phyloP scores from a whole-genome alignment of 2,797 vertebrate genomes.

The Cottoperca gobio region DNA sequence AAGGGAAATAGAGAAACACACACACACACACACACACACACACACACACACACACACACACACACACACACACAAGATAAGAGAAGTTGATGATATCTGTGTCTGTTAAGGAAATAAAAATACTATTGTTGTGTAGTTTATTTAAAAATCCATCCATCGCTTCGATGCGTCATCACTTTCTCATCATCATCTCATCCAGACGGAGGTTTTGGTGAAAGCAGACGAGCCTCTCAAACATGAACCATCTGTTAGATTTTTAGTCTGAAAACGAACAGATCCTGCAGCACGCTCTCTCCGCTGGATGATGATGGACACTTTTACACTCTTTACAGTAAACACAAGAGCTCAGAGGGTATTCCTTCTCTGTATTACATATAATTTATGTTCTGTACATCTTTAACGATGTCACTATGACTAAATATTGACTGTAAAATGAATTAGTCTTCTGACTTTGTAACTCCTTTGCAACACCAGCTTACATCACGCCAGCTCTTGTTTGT shows the following conservation, averaged over 20 bases:
- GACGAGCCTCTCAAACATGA: conserved; percentile 39
- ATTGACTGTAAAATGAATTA: not conserved
- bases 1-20: not conserved
- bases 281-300: not conserved
- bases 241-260: conserved; percentile 49
- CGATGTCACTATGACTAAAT: conserved; percentile 2
- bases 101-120: not conserved
- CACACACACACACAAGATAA: not conserved
- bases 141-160: not conserved
- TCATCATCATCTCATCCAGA: conserved; percentile 1
- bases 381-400: not conserved
- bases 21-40: not conserved
- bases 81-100: conserved; percentile 9
- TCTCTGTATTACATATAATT: not conserved
- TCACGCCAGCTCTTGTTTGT: conserved; percentile 14
- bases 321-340: conserved; percentile 29
- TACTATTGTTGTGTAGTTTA: not conserved
- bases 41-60: not conserved
- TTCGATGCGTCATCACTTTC: conserved; percentile 16
- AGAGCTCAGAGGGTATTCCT: not conserved
- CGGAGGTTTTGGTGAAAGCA: conserved; percentile 12
- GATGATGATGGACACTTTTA: conserved; percentile 25
- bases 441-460: not conserved
- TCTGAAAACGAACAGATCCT: conserved; percentile 25
- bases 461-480: not conserved